Evolutionary conservation across 2,113 vertebrate species (phyloP), one percentile per base, ranked within the genome.

Genomic region (Delphinus delphis): DNA sequence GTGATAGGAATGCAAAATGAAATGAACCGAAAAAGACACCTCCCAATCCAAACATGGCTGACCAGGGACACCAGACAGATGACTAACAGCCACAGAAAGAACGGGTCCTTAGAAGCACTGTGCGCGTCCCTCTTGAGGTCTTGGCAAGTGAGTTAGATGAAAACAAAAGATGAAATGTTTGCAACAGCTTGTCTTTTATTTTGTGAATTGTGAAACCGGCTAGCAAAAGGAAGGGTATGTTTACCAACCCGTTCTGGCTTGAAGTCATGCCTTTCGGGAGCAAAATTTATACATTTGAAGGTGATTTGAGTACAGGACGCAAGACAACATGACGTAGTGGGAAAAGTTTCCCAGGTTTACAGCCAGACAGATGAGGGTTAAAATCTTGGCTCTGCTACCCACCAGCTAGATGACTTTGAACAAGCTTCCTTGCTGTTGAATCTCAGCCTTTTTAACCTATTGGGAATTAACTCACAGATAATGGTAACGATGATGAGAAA

Each of bases 1-100:
- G 84, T 94, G 68, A 94, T 90, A 88, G 84, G 88, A 97, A 96
- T 94, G 88, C 33, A 90, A 95, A 94, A 81, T 88, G 47, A 96
- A 96, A 85, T 41, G 81, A 97, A 71, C 44, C 47, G 2, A 86
- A 62, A 81, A 93, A 77, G 84, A 90, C 65, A 58, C 76, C 94
- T 93, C 88, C 90, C 80, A 87, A 62, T 53, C 68, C 50, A 93
- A 95, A 77, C n/a, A 47, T 2, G 26, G 41, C 60, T 90, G 90
- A 71, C 55, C 76, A 95, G 63, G 65, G 93, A 93, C 68, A 89
- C 28, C 58, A 93, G 92, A 85, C 76, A 47, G 87, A 83, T 93
- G 92, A 97, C 68, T 96, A 74, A 91, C 14, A 65, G 31, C 53
- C 41, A 6, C 41, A 60, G 82, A 87, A 63, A 95, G 65, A 88